phyloP scores from a whole-genome alignment of 1,140 invertebrate genomes.

The Stegodyphus mimosarum region DNA sequence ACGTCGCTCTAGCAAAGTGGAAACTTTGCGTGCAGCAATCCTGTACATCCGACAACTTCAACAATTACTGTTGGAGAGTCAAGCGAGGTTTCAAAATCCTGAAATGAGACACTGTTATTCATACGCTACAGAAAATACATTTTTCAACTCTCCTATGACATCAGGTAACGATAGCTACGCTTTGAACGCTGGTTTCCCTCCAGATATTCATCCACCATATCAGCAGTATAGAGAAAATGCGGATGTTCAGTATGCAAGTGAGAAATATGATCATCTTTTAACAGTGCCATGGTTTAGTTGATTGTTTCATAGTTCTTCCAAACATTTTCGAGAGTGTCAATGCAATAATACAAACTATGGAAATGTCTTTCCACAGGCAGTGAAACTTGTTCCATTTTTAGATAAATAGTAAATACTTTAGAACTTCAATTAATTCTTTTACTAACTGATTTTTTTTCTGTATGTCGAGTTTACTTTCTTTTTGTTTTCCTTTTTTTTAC shows the following conservation, averaged over 20 bases:
- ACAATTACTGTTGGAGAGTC: constrained; percentile 73
- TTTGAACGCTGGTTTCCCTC: background rate
- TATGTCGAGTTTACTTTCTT: no score
- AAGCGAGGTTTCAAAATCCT: constrained; percentile 6
- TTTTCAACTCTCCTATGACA: background rate
- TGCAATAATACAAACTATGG: no score
- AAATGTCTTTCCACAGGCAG: no score
- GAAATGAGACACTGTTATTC: background rate
- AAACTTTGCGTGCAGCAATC: constrained; percentile 90
- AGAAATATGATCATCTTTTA: constrained; percentile 10
- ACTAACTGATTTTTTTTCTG: no score
- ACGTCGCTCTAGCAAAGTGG: constrained; percentile 89
- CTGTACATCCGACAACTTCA: constrained; percentile 91
- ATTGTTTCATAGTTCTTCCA: background rate
- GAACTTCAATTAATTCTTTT: no score
- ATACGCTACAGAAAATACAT: background rate
- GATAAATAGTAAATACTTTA: no score
- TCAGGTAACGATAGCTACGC: background rate
- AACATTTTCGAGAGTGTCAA: no score
- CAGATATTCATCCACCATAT: background rate
- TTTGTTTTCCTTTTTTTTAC: no score
- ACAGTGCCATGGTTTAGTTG: constrained; percentile 20
- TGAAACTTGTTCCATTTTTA: no score
- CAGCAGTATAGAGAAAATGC: background rate
- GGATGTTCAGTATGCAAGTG: background rate